Evolutionary conservation across 2,113 vertebrate genomes (phyloP), one percentile per base, ranked within the genome.

Genomic region (Atherinomorus stipes): DNA sequence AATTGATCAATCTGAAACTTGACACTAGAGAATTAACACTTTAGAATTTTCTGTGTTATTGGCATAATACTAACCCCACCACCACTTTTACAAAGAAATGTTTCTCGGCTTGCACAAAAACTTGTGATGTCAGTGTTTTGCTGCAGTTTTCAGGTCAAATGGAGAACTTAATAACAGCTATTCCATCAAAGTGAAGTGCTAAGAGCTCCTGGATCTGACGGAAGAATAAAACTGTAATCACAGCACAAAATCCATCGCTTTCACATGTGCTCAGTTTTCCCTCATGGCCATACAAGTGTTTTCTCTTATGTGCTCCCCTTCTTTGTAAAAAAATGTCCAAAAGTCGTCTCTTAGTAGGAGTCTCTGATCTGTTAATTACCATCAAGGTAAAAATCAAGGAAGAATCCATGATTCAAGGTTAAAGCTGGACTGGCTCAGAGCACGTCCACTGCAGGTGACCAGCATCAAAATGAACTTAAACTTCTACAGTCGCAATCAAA

Each of bases 121-220:
- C 6, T 10, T 6, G 26, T 23, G 0, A 71, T 10, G 37, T 53
- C 49, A 53, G 40, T 1, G 0, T 21, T 63, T 45, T 56, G 59
- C n/a, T n/a, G n/a, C n/a, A n/a, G n/a, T n/a, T n/a, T n/a, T n/a
- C n/a, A 2, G 38, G 34, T 38, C 11, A 72, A 58, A n/a, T 5
- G 66, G 18, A 28, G 23, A 42, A 18, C 19, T 9, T 7, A 40
- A 0, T 7, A 2, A 0, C 0, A 52, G 13, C 31, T 9, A 21
- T 5, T n/a, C n/a, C 26, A 49, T 10, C 44, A 23, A 13, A 12
- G 1, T 22, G n/a, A 42, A 61, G 60, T 59, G 28, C 40, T 45
- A 13, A 15, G 3, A 0, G 34, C 45, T 4, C 45, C 25, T 51
- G 60, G 10, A 28, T 26, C 9, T 45, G 0, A 10, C 16, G 64